Evolutionary conservation across 2,888 invertebrate species (phyloP).

Genomic region (Ophion slaviceki): DNA sequence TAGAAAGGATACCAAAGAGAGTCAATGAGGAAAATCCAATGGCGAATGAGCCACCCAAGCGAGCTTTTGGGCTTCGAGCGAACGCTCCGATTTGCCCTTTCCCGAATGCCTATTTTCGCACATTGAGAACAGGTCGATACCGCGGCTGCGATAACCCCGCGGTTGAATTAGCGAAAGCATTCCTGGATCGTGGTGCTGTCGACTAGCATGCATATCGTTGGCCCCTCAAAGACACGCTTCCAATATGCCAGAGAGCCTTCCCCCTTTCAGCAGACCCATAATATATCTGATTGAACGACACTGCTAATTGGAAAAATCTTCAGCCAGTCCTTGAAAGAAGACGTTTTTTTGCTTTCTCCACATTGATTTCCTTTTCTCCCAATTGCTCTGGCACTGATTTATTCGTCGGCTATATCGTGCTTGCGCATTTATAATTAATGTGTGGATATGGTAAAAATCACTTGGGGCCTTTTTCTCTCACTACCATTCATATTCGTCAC

Average conservation of each 20-base stretch:
- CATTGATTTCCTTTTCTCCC: neutral
- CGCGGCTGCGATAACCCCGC: neutral
- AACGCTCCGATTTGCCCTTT: slow-evolving; percentile 32
- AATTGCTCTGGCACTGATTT: neutral
- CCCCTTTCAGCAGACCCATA: neutral
- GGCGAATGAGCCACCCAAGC: slow-evolving; percentile 30
- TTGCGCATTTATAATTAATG: neutral
- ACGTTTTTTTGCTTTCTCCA: neutral
- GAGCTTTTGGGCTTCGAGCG: slow-evolving; percentile 1
- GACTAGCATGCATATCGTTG: neutral
- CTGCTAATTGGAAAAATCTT: slow-evolving; percentile 6
- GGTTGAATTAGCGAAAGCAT: slow-evolving; percentile 1
- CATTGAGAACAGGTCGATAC: slow-evolving; percentile 41
- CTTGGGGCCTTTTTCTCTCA: neutral
- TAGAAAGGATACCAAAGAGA: slow-evolving; percentile 14
- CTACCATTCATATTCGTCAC: neutral
- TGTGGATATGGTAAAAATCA: neutral
- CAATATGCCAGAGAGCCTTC: neutral
- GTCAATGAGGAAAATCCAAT: slow-evolving; percentile 42
- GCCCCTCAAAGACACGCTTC: neutral
- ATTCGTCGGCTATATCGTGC: neutral
- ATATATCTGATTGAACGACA: neutral
- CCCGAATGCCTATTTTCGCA: slow-evolving; percentile 35
- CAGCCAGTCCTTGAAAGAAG: neutral
- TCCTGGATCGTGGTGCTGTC: neutral